Evolutionary conservation across 2,113 vertebrate species (phyloP).

Genomic region (Peromyscus polionotus): DNA sequence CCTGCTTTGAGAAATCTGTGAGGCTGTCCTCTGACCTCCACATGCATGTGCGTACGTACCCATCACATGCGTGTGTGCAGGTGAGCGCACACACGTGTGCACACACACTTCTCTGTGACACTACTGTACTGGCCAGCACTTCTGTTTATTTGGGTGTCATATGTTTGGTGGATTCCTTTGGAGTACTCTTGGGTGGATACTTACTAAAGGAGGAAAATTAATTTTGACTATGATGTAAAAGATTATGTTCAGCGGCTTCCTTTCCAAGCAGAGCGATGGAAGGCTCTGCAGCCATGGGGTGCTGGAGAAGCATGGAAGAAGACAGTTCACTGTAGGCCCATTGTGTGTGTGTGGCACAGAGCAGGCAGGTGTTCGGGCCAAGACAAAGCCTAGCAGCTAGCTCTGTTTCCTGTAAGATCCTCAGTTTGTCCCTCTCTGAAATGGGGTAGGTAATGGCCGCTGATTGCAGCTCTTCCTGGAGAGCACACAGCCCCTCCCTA

Average conservation of each 20-base stretch:
- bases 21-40: not conserved
- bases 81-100: not conserved
- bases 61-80: not conserved
- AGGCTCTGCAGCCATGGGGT: not conserved
- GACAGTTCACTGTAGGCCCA: accelerated
- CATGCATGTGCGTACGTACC: too few species aligned
- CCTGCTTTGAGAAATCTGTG: not conserved
- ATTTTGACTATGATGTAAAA: conserved; percentile 55
- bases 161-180: not conserved
- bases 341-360: too few species aligned
- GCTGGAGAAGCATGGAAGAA: not conserved
- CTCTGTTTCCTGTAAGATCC: not conserved
- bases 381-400: not conserved
- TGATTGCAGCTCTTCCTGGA: not conserved
- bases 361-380: not conserved
- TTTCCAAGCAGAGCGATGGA: not conserved
- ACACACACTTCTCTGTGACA: not conserved
- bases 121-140: not conserved
- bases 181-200: not conserved
- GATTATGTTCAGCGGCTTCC: not conserved
- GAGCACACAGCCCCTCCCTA: not conserved
- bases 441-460: not conserved
- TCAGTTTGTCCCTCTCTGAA: conserved; percentile 9
- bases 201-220: conserved; percentile 29
- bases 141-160: not conserved